These are phyloP conservation scores for Hassar affinis DNA, from an alignment of 2,113 vertebrate genomes.

Conservation along the genomic window DNA sequence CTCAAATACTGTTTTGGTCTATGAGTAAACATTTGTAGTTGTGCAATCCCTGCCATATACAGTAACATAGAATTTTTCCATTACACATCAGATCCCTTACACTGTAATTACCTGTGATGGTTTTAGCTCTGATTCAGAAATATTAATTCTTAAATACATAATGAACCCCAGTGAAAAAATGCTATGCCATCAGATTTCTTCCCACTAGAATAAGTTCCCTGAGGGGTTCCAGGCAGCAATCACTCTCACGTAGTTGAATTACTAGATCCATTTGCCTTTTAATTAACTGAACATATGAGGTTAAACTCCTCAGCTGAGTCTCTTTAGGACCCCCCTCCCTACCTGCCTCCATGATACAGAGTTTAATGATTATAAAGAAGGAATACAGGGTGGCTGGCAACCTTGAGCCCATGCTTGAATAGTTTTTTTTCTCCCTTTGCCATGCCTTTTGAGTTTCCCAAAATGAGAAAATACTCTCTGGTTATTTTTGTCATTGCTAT, in stretches of 20 bases:
- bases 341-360: not conserved
- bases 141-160: not conserved
- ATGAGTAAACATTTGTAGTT: not conserved
- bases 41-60: not conserved
- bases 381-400: not conserved
- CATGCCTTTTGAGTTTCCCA: not conserved
- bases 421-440: not conserved
- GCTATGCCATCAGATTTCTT: conserved; percentile 1
- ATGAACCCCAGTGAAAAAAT: not conserved
- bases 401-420: not conserved
- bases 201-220: not conserved
- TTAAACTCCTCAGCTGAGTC: not conserved
- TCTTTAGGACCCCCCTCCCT: not conserved
- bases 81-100: not conserved
- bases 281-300: conserved; percentile 25
- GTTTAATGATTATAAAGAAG: not conserved
- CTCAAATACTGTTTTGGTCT: not conserved
- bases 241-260: conserved; percentile 19
- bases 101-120: not conserved
- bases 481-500: not conserved
- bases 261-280: conserved; percentile 29
- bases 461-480: not conserved
- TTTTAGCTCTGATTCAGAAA: not conserved
- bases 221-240: not conserved
- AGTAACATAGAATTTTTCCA: not conserved